These are phyloP conservation scores for Macquaria ambigua DNA, from an alignment of 2,113 vertebrate species.

Conservation along the genomic window DNA sequence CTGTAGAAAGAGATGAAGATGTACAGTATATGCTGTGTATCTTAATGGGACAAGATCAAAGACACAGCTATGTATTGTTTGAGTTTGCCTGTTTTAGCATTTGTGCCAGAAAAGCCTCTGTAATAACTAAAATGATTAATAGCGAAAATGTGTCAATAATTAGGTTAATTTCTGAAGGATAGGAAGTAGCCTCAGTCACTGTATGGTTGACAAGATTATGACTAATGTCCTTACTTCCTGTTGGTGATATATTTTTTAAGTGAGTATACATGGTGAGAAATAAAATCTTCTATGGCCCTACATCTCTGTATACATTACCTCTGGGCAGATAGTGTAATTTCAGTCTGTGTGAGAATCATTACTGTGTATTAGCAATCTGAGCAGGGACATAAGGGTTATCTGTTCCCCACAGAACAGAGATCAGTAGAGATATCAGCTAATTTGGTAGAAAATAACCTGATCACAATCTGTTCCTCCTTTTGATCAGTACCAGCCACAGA, in stretches of 20 bases:
- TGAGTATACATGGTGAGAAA: not conserved
- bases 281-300: not conserved
- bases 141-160: not conserved
- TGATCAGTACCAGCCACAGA: conserved; percentile 27
- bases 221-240: not conserved
- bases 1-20: not conserved
- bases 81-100: not conserved
- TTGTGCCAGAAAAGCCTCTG: not conserved
- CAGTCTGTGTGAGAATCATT: conserved; percentile 9
- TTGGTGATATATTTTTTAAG: not conserved
- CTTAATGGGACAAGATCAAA: not conserved
- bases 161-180: not conserved
- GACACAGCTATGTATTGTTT: not conserved
- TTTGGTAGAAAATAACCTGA: conserved; percentile 17
- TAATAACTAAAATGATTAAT: not conserved
- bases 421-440: conserved; percentile 1
- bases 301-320: not conserved
- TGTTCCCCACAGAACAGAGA: conserved; percentile 11
- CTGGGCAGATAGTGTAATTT: conserved; percentile 2
- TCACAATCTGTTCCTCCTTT: conserved; percentile 24
- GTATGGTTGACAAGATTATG: not conserved
- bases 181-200: not conserved
- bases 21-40: not conserved
- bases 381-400: conserved; percentile 38
- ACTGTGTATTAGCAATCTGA: not conserved